Evolutionary conservation across 2,113 vertebrate species (phyloP).

Genomic region (Speoplatyrhinus poulsoni): DNA sequence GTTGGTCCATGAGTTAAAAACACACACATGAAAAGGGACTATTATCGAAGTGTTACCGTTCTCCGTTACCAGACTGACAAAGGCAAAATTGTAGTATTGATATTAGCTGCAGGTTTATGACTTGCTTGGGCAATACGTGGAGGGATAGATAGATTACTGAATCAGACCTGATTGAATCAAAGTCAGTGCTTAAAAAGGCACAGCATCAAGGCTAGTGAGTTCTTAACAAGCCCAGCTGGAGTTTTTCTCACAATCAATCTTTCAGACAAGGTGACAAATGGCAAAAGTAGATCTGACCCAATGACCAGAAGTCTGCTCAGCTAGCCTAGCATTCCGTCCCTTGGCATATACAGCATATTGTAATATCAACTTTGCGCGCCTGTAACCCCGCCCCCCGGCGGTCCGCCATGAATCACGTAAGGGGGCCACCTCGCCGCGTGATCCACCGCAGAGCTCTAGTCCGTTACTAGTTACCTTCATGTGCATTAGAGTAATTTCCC

Average conservation of each 20-base stretch:
- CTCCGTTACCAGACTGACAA: neutral
- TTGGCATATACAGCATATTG: no score
- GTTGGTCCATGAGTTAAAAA: slow-evolving; percentile 25
- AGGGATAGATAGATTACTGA: neutral
- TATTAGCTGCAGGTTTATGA: slow-evolving; percentile 10
- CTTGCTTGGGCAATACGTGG: neutral
- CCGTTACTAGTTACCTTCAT: slow-evolving; percentile 13
- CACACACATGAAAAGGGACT: neutral
- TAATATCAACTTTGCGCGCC: no score
- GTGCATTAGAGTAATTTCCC: slow-evolving; percentile 21
- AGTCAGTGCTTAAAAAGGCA: neutral
- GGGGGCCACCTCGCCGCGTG: neutral
- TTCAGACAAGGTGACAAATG: slow-evolving; percentile 1
- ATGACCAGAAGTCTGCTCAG: neutral
- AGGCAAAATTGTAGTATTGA: neutral
- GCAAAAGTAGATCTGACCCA: slow-evolving; percentile 3
- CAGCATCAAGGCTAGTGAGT: neutral
- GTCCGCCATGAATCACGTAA: slow-evolving; percentile 7
- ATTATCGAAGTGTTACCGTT: neutral
- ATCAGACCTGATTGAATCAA: neutral
- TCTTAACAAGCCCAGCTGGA: neutral
- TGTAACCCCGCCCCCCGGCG: neutral
- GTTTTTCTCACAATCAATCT: slow-evolving; percentile 1
- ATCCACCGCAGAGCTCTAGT: neutral
- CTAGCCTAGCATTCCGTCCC: neutral